Percentiles rank a stretch among this genome's conserved stretches.
Evolutionary conservation across 2,888 invertebrate genomes (phyloP).

Genomic region (Dryocosmus kuriphilus): DNA sequence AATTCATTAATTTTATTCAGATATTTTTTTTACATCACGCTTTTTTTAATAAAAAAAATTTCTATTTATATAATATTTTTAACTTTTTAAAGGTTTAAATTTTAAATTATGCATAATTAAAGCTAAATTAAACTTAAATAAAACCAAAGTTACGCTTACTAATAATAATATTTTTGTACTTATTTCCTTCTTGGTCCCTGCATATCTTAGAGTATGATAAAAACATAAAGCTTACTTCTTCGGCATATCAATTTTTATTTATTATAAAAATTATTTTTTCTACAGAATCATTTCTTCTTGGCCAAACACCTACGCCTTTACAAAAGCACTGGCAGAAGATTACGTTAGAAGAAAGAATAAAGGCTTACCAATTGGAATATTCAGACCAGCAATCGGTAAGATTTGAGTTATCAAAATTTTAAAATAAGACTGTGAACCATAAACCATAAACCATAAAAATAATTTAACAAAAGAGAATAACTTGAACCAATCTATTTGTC

Average conservation of each 20-base stretch:
- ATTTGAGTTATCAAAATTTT: conserved; percentile 4
- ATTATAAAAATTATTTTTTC: not conserved
- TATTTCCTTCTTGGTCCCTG: no score
- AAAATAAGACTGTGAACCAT: not conserved
- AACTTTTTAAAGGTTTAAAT: not conserved
- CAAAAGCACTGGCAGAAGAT: conserved; percentile 90
- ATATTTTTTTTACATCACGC: no score
- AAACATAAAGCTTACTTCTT: no score
- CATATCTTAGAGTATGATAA: no score
- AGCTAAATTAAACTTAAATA: no score
- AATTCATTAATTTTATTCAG: no score
- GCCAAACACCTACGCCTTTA: conserved; percentile 93
- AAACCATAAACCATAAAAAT: not conserved
- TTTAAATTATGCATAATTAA: not conserved
- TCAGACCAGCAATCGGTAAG: conserved; percentile 89
- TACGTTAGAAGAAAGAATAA: conserved; percentile 81
- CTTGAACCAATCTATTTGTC: not conserved
- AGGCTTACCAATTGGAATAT: conserved; percentile 86
- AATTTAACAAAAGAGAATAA: not conserved
- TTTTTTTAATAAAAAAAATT: no score
- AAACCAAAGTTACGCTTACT: no score
- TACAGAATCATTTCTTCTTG: conserved; percentile 79
- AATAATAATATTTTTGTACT: no score
- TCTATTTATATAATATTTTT: not conserved
- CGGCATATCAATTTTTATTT: not conserved